Evolutionary conservation across 2,797 vertebrate genomes (phyloP), one percentile per base, ranked within the genome.

Genomic region (Arrhamphus sclerolepis): DNA sequence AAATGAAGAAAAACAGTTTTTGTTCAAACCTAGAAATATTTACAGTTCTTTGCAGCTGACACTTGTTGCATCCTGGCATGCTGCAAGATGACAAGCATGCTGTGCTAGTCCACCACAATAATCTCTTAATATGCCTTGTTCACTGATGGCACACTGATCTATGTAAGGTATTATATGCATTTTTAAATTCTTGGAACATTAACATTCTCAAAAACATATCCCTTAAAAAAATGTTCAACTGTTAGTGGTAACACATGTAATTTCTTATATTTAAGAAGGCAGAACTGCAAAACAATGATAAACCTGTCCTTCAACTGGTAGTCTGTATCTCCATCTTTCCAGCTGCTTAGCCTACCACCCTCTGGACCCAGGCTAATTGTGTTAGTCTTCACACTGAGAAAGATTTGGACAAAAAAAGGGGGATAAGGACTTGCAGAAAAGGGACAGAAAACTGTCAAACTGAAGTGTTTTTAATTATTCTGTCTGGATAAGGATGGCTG

Each of bases 281-380:
- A 43, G 7, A 61, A 52, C 4, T 47, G 50, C 40, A 18, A 26
- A 46, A 65, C 31, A 46, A 31, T 20, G 11, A 56, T 31, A 66
- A 66, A 71, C 24, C 51, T 75, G 51, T 79, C 43, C 54, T 55
- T 46, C 3, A 59, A 19, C 66, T 11, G 10, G 38, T 64, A 58
- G 46, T 66, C 38, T 57, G 46, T 81, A 71, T 83, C 74, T 80
- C 62, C 41, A 77, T 77, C 66, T 72, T 63, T 75, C 61, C 78
- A 77, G 66, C 72, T 80, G 82, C 68, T 70, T 28, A 77, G 19
- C 62, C 47, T 52, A 54, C 57, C 49, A 66, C 66, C 69, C 66
- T 75, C 60, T 78, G 59, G 57, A 81, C 47, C 77, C 44, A 8
- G 56, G 71, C 72, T 80, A 76, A 87, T 78, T 87, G 78, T 72